A percentile compares a stretch with the other conserved stretches of the same genome.
Evolutionary conservation across 1,140 invertebrate genomes (phyloP).

Genomic region (Lordiphosa stackelbergi): DNA sequence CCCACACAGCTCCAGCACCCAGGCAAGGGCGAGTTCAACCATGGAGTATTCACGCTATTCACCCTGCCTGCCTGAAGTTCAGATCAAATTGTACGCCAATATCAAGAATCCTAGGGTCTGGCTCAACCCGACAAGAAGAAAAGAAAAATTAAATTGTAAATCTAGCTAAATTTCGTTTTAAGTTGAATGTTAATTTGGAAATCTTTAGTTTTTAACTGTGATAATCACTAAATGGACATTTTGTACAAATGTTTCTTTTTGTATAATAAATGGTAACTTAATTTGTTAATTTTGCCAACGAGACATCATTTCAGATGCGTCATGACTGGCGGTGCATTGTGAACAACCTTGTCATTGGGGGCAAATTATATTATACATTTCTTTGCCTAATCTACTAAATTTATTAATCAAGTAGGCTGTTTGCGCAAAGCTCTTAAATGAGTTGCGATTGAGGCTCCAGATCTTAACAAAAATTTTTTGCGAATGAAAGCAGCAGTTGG

Average conservation of each 20-base stretch:
- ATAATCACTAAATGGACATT: conserved; percentile 49
- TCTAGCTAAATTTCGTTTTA: conserved; percentile 13
- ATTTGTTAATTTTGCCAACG: too few species aligned
- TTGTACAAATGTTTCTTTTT: conserved; percentile 20
- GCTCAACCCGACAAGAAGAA: conserved; percentile 82
- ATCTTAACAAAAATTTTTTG: too few species aligned
- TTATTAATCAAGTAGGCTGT: too few species aligned
- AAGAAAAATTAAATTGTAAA: conserved; percentile 79
- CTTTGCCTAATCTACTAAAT: too few species aligned
- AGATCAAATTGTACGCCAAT: conserved; percentile 88
- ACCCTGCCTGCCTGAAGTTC: conserved; percentile 88
- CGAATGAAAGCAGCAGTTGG: too few species aligned
- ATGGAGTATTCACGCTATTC: conserved; percentile 99
- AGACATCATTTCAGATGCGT: too few species aligned
- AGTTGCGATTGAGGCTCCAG: too few species aligned
- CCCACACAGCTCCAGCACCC: conserved; percentile 86
- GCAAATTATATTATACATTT: too few species aligned
- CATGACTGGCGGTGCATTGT: too few species aligned
- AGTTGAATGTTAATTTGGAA: conserved; percentile 2
- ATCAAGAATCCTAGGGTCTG: conserved; percentile 83
- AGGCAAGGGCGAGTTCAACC: conserved; percentile 98
- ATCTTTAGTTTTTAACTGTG: conserved; percentile 61
- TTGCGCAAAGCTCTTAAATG: too few species aligned
- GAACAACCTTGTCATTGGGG: too few species aligned
- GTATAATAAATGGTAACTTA: too few species aligned